phyloP scores from a whole-genome alignment of 2,888 invertebrate species.

The Cabera pusaria region DNA sequence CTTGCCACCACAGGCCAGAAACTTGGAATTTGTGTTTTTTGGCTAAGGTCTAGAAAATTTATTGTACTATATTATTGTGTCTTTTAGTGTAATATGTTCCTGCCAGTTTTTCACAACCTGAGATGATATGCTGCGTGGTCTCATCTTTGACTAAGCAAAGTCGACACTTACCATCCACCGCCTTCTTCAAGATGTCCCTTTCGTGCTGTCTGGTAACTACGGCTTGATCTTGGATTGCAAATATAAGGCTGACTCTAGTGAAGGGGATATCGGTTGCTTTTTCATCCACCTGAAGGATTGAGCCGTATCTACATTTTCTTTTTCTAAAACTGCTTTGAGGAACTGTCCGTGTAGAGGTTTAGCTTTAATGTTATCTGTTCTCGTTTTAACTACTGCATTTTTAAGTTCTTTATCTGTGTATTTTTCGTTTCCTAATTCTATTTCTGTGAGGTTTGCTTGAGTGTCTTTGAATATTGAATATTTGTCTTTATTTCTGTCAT shows the following conservation, averaged over 20 bases:
- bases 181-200: background rate
- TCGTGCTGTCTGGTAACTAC: background rate
- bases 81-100: background rate
- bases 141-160: background rate
- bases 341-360: constrained; percentile 1
- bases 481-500: constrained; percentile 1
- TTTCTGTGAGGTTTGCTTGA: background rate
- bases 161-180: background rate
- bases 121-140: background rate
- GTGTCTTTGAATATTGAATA: constrained; percentile 1
- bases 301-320: background rate
- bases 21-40: background rate
- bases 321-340: background rate
- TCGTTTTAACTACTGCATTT: constrained; percentile 1
- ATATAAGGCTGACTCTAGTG: background rate
- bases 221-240: too few relatives aligned
- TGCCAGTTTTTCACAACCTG: background rate
- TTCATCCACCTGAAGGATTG: background rate
- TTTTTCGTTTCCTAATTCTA: background rate
- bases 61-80: background rate
- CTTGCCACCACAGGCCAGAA: background rate
- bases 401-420: background rate
- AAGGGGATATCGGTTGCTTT: background rate
- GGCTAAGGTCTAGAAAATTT: background rate
- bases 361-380: background rate